Percentiles rank a stretch among this genome's conserved stretches.
phyloP scores from a whole-genome alignment of 2,113 vertebrate genomes.

The Prionailurus bengalensis region DNA sequence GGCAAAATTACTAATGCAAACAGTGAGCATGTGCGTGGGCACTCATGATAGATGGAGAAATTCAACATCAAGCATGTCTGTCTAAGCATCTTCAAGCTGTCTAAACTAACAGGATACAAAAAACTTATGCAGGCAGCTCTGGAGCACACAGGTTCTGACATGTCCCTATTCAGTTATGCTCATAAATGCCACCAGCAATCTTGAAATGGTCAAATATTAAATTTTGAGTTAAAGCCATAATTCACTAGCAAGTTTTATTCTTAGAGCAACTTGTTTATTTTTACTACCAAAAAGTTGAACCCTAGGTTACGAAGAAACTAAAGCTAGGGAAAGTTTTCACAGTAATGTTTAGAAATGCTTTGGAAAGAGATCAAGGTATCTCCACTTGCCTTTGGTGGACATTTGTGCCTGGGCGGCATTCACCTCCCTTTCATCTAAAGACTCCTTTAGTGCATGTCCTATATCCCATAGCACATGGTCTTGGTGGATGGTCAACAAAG shows the following conservation, averaged over 20 bases:
- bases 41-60: neutral
- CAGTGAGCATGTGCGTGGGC: neutral
- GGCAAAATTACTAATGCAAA: conserved; percentile 35
- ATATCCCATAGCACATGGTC: neutral
- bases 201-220: neutral
- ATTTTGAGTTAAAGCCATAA: neutral
- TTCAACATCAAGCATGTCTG: neutral
- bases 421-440: neutral
- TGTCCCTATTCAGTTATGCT: neutral
- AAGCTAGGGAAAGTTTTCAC: neutral
- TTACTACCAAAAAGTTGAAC: neutral
- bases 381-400: neutral
- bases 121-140: neutral
- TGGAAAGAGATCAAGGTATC: neutral
- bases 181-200: neutral
- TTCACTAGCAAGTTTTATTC: neutral
- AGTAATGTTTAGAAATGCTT: neutral
- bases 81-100: neutral
- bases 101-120: neutral
- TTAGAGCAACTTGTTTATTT: neutral
- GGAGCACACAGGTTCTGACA: neutral
- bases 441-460: neutral
- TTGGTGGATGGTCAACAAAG: neutral
- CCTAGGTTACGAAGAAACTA: neutral
- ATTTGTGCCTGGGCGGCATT: neutral